These are phyloP conservation scores for Malurus melanocephalus DNA, from an alignment of 2,113 vertebrate species.

Conservation along the genomic window DNA sequence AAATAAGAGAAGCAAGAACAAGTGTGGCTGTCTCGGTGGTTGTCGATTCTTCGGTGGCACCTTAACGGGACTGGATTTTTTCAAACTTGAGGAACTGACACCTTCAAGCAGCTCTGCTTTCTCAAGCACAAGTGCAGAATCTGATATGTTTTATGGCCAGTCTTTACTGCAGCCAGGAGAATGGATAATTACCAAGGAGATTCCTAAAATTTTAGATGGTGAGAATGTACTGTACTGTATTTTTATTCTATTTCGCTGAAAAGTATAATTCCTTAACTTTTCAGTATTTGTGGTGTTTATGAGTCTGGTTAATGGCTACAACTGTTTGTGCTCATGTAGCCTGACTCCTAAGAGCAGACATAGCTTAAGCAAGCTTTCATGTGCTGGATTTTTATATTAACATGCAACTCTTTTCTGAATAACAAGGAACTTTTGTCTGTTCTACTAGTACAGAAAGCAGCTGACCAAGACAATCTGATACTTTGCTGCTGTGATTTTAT, in stretches of 20 bases:
- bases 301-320: not conserved
- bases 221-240: slow-evolving; percentile 2
- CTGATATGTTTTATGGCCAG: slow-evolving; percentile 94
- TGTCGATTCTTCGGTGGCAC: slow-evolving; percentile 94
- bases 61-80: slow-evolving; percentile 87
- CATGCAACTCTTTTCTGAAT: not conserved
- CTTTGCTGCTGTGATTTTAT: not conserved
- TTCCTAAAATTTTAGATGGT: slow-evolving; percentile 86
- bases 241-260: not conserved
- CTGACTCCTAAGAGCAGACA: not conserved
- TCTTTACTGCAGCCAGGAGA: slow-evolving; percentile 91
- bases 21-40: slow-evolving; percentile 94
- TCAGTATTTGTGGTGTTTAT: not conserved
- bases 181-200: slow-evolving; percentile 92
- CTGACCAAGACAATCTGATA: not conserved
- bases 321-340: not conserved
- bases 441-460: not conserved
- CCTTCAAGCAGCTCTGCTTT: slow-evolving; percentile 92
- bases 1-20: slow-evolving; percentile 87
- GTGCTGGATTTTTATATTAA: not conserved
- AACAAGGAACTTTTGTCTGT: not conserved
- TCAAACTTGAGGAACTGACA: slow-evolving; percentile 89
- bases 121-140: slow-evolving; percentile 81
- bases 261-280: not conserved
- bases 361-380: not conserved